Conservation (phyloP, 2,888 invertebrate genomes). For the Netelia inedita region DNA sequence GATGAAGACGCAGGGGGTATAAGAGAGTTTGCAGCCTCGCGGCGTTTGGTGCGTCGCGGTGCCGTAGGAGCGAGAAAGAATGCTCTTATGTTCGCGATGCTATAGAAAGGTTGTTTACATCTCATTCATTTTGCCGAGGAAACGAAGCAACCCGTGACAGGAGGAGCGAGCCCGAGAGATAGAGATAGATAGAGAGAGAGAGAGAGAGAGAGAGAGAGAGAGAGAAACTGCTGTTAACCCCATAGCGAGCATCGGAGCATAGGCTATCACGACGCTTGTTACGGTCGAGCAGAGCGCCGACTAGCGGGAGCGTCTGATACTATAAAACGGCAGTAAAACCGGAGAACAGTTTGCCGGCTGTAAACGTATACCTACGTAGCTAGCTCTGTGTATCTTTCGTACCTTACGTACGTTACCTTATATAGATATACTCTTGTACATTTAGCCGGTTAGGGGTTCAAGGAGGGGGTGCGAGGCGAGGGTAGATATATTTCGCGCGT, state of each 20-base stretch:
- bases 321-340: conserved; percentile 68
- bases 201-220: not conserved
- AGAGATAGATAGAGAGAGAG: not conserved
- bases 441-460: no score
- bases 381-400: no score
- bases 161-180: conserved; percentile 14
- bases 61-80: no score
- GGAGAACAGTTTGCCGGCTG: conserved; percentile 55
- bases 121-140: conserved; percentile 74
- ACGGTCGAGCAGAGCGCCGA: conserved; percentile 38
- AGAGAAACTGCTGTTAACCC: conserved; percentile 69
- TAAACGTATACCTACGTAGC: conserved; percentile 15
- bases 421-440: no score
- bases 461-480: no score
- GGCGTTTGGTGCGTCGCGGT: not conserved
- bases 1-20: no score
- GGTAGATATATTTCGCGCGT: no score
- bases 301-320: conserved; percentile 48
- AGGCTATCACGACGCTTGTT: conserved; percentile 65
- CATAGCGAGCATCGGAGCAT: conserved; percentile 62
- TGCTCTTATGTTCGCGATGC: conserved; percentile 38
- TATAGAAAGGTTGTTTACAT: conserved; percentile 74
- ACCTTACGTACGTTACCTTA: no score
- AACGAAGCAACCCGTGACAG: conserved; percentile 24
- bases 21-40: conserved; percentile 22